These are phyloP conservation scores for Melanchra persicariae DNA, from an alignment of 2,888 invertebrate species.

Conservation along the genomic window DNA sequence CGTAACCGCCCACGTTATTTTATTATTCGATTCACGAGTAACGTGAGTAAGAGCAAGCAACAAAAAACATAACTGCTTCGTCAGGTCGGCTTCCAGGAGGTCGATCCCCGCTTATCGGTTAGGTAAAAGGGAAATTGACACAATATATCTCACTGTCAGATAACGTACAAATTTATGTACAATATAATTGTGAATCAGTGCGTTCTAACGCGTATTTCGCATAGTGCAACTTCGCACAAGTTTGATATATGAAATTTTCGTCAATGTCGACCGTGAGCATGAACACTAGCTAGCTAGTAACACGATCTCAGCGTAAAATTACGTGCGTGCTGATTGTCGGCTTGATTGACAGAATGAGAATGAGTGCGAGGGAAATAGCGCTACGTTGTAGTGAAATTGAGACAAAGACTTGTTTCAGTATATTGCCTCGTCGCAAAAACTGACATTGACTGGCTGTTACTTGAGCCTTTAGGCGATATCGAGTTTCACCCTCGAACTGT, in stretches of 20 bases:
- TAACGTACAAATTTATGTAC: slow-evolving; percentile 51
- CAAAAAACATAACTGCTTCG: slow-evolving; percentile 55
- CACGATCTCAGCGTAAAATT: slow-evolving; percentile 67
- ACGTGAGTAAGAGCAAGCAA: slow-evolving; percentile 32
- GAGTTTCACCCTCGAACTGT: slow-evolving; percentile 50
- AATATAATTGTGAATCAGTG: slow-evolving; percentile 45
- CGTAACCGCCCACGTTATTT: slow-evolving; percentile 60
- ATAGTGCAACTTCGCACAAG: slow-evolving; percentile 54
- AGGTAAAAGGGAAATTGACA: slow-evolving; percentile 61
- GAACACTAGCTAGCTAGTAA: slow-evolving; percentile 66
- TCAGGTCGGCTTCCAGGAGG: slow-evolving; percentile 45
- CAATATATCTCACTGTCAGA: slow-evolving; percentile 54
- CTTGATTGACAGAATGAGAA: slow-evolving; percentile 69
- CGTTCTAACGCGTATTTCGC: slow-evolving; percentile 36
- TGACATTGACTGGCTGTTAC: slow-evolving; percentile 54
- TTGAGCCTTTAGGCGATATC: slow-evolving; percentile 47
- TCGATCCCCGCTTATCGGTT: slow-evolving; percentile 49
- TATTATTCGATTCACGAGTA: slow-evolving; percentile 49
- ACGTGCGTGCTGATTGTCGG: slow-evolving; percentile 55
- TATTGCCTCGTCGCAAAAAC: slow-evolving; percentile 49
- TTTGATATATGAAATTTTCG: slow-evolving; percentile 76
- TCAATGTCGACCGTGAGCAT: slow-evolving; percentile 69
- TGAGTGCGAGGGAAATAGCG: slow-evolving; percentile 56
- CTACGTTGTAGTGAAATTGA: slow-evolving; percentile 52
- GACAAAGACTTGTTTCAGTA: slow-evolving; percentile 56